A percentile compares a stretch with the other conserved stretches of the same genome.
phyloP scores from a whole-genome alignment of 2,797 vertebrate species.

The Sebastes variabilis region DNA sequence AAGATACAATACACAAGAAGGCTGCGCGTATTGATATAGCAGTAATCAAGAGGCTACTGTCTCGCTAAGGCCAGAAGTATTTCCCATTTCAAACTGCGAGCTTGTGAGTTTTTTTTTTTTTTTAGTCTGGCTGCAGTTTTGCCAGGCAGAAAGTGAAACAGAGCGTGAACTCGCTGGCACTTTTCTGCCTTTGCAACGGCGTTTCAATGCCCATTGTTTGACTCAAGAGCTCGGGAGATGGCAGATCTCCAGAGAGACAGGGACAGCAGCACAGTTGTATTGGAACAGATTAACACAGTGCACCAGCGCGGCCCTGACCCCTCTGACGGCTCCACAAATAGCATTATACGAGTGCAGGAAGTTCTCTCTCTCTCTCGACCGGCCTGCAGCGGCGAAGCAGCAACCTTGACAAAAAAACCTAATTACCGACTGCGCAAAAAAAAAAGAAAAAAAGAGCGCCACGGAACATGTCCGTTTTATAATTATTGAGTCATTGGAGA shows the following conservation, averaged over 20 bases:
- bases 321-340: slow-evolving; percentile 60
- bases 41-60: slow-evolving; percentile 66
- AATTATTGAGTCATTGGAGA: slow-evolving; percentile 72
- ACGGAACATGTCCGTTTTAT: slow-evolving; percentile 66
- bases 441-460: slow-evolving; percentile 15
- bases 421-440: slow-evolving; percentile 57
- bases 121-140: slow-evolving; percentile 22
- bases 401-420: slow-evolving; percentile 58
- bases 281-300: slow-evolving; percentile 71
- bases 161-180: slow-evolving; percentile 21
- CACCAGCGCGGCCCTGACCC: slow-evolving; percentile 41
- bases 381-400: slow-evolving; percentile 47
- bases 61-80: slow-evolving; percentile 62
- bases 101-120: slow-evolving; percentile 8
- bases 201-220: slow-evolving; percentile 57
- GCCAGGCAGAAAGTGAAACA: slow-evolving; percentile 28
- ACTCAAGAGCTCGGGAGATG: slow-evolving; percentile 44
- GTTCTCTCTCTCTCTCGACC: slow-evolving; percentile 47
- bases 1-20: slow-evolving; percentile 76
- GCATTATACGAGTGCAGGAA: slow-evolving; percentile 54
- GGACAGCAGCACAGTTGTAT: slow-evolving; percentile 47
- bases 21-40: slow-evolving; percentile 64
- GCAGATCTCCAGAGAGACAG: slow-evolving; percentile 60
- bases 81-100: slow-evolving; percentile 27
- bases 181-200: slow-evolving; percentile 26